Conservation (phyloP, 2,888 invertebrate genomes). For the Gryllus longicercus region DNA sequence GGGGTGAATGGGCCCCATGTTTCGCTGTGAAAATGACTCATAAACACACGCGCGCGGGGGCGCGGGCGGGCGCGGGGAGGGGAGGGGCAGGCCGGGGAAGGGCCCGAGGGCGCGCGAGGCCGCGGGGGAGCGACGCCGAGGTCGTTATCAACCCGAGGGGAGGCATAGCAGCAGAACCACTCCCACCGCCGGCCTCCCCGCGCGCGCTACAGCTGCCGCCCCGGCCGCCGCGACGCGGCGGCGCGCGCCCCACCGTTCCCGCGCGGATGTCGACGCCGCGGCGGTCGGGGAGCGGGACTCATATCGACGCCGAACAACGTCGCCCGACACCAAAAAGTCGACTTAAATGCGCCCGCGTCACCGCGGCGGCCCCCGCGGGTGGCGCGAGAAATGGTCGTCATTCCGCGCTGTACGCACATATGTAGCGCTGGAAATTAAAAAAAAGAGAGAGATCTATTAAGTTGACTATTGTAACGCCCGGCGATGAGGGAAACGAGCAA, state of each 20-base stretch:
- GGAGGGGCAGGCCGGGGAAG: neutral
- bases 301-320: neutral
- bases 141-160: conserved; percentile 1
- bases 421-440: neutral
- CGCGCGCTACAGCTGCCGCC: neutral
- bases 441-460: conserved; percentile 7
- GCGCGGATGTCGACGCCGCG: no score
- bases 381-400: neutral
- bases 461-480: neutral
- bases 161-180: neutral
- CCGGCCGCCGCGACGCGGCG: no score
- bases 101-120: no score
- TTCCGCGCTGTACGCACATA: neutral
- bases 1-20: conserved; percentile 17
- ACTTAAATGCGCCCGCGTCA: neutral
- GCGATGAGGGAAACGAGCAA: neutral
- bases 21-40: conserved; percentile 10
- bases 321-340: neutral
- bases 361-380: neutral
- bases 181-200: neutral
- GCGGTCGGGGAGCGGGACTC: neutral
- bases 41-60: conserved; percentile 8
- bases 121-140: neutral
- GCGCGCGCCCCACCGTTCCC: no score
- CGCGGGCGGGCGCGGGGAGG: neutral